Evolutionary conservation across 2,113 vertebrate genomes (phyloP).

Genomic region (Anguilla rostrata): DNA sequence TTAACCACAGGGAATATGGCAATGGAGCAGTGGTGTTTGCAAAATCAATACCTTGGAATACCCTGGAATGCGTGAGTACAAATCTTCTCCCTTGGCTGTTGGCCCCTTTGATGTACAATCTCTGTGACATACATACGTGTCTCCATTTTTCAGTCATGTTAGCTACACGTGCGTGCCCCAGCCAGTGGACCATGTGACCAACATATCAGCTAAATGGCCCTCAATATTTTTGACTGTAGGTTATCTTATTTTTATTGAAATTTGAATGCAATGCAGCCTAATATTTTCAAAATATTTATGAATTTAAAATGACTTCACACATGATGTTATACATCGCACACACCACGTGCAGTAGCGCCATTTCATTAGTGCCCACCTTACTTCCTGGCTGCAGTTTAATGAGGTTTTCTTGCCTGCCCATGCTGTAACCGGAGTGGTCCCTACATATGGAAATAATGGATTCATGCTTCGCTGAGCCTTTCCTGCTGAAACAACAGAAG

Average conservation of each 20-base stretch:
- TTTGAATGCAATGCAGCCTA: not conserved
- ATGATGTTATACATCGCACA: not conserved
- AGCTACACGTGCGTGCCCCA: conserved; percentile 30
- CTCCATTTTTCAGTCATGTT: conserved; percentile 34
- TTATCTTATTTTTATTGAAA: conserved; percentile 8
- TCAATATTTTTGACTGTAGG: conserved; percentile 27
- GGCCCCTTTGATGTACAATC: conserved; percentile 43
- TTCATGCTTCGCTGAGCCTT: conserved; percentile 20
- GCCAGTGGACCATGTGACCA: conserved; percentile 48
- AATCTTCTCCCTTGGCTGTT: conserved; percentile 45
- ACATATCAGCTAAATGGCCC: conserved; percentile 44
- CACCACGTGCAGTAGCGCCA: not conserved
- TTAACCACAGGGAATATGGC: conserved; percentile 61
- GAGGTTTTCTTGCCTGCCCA: not conserved
- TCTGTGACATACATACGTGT: conserved; percentile 49
- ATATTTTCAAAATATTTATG: too few relatives aligned
- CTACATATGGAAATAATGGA: conserved; percentile 10
- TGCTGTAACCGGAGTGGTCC: not conserved
- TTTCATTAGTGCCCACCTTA: not conserved
- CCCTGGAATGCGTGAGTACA: conserved; percentile 52
- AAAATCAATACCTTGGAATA: conserved; percentile 65
- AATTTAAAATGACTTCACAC: not conserved
- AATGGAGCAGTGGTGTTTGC: conserved; percentile 57
- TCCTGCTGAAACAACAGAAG: conserved; percentile 27
- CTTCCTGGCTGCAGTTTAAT: conserved; percentile 1